Evolutionary conservation across 2,888 invertebrate species (phyloP), one percentile per base, ranked within the genome.

Genomic region (Syrphus vitripennis): DNA sequence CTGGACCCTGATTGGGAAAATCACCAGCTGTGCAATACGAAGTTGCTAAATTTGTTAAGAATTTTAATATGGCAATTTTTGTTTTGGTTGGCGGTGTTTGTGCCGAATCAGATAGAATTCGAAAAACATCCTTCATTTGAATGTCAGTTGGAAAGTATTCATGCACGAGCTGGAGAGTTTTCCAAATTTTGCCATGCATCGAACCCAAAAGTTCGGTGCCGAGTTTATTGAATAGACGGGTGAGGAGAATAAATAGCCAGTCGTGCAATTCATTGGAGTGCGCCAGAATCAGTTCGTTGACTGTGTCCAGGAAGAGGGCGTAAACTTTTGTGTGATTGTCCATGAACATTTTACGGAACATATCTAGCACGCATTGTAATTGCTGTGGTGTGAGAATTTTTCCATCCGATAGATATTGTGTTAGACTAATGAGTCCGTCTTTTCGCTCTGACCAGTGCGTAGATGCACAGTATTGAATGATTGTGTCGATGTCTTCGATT

Each of bases 321-420:
- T 99, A 97, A 88, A 98, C 98, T 93, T 97, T 97, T 89, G 98
- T 95, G 93, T 99, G 97, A 3, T 98, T 97, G 93, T 99, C 99
- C 94, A 98, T 98, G 92, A 99, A 98, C 97, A 99, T 98, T 93
- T 97, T 97, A 86, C 97, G 97, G 90, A 98, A 97, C 86, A 98
- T 96, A 89, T 99, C 98, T 0, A 98, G 97, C n/a, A 98, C 95
- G 88, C 96, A 95, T 84, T 96, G 94, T 88, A 96, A 92, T 90
- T 96, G 95, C 77, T 93, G 93, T 10, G 93, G 93, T 12, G 93
- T 93, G 21, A 95, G 90, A 57, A 93, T 93, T 87, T 94, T 94
- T 42, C 94, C 94, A 75, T 94, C 94, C 59, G 94, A 93, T 61
- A 96, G 93, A 90, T 95, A 94, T 89, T 94, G 94, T 72, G 97